A percentile compares a stretch with the other conserved stretches of the same genome.
These are phyloP conservation scores for Entelurus aequoreus DNA, from an alignment of 2,113 vertebrate genomes.

Conservation along the genomic window DNA sequence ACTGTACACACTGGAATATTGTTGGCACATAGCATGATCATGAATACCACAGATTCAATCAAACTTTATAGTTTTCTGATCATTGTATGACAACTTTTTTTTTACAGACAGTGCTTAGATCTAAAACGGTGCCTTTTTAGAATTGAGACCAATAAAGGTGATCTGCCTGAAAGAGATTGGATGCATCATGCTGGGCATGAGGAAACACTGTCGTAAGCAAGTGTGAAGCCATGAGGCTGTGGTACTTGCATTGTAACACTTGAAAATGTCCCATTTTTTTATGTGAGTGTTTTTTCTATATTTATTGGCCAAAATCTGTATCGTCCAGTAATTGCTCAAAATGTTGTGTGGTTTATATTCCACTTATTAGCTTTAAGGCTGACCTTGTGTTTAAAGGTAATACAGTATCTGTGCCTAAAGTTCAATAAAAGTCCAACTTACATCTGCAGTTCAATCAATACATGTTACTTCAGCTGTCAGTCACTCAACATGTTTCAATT, in stretches of 20 bases:
- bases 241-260: constrained; percentile 64
- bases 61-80: constrained; percentile 18
- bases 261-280: constrained; percentile 54
- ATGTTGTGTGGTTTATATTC: constrained; percentile 41
- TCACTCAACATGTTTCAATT: constrained; percentile 13
- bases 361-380: constrained; percentile 45
- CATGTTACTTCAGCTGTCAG: constrained; percentile 16
- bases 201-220: constrained; percentile 55
- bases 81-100: constrained; percentile 40
- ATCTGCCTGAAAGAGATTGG: constrained; percentile 56
- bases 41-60: constrained; percentile 35
- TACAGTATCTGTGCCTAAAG: constrained; percentile 45
- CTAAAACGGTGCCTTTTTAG: constrained; percentile 59
- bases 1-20: constrained; percentile 52
- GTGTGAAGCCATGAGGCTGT: constrained; percentile 44
- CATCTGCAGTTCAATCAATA: neutral
- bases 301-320: constrained; percentile 61
- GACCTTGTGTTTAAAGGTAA: constrained; percentile 48
- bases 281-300: constrained; percentile 49
- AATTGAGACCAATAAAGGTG: constrained; percentile 40
- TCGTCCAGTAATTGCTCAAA: constrained; percentile 46
- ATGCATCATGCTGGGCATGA: constrained; percentile 62
- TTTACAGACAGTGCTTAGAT: constrained; percentile 42
- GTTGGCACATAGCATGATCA: constrained; percentile 48
- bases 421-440: constrained; percentile 11